Percentiles rank a stretch among this genome's conserved stretches.
phyloP scores from a whole-genome alignment of 2,797 vertebrate genomes.

The Pangasius mekongensis region DNA sequence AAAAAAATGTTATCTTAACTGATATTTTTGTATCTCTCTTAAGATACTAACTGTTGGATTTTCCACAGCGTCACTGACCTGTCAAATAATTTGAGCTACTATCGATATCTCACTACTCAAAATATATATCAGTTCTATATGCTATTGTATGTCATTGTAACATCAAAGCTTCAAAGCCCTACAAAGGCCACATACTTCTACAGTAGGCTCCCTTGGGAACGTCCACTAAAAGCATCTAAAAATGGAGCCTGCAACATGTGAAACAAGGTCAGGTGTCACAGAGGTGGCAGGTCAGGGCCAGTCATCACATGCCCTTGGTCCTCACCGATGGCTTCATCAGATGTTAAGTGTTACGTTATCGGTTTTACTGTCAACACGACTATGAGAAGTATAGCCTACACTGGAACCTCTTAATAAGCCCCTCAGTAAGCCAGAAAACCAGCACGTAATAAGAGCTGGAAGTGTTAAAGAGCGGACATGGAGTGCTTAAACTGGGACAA shows the following conservation, averaged over 20 bases:
- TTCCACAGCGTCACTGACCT: background rate
- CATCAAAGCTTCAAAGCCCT: constrained; percentile 16
- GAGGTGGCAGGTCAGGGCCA: constrained; percentile 62
- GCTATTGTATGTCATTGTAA: background rate
- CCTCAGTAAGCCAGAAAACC: background rate
- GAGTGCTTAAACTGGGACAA: constrained; percentile 32
- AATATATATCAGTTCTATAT: background rate
- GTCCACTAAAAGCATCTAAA: constrained; percentile 55
- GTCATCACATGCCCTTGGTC: constrained; percentile 61
- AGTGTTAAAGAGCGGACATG: constrained; percentile 42
- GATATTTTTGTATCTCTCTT: background rate
- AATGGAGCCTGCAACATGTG: constrained; percentile 46
- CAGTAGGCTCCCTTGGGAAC: constrained; percentile 34
- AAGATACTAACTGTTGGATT: background rate
- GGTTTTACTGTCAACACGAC: constrained; percentile 59
- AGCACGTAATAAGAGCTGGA: constrained; percentile 11
- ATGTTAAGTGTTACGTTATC: constrained; percentile 64
- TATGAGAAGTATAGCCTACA: constrained; percentile 8
- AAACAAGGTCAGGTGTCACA: constrained; percentile 59
- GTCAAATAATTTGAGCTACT: background rate
- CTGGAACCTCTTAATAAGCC: constrained; percentile 16
- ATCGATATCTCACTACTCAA: background rate
- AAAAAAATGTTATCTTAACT: background rate
- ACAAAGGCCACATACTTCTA: constrained; percentile 33
- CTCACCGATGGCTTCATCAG: constrained; percentile 68